Evolutionary conservation across 2,797 vertebrate genomes (phyloP).

Genomic region (Thalassophryne amazonica): DNA sequence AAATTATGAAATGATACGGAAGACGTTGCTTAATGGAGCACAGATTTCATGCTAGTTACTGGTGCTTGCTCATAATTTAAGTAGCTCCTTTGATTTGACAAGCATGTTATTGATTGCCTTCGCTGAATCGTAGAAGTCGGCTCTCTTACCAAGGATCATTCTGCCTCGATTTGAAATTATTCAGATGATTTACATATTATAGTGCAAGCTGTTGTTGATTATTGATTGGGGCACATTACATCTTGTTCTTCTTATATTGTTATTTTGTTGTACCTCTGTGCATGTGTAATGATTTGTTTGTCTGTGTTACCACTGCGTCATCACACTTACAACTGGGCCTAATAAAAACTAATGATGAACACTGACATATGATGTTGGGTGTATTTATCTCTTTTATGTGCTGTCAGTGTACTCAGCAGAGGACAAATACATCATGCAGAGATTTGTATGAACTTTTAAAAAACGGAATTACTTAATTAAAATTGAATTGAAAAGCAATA

Average conservation of each 20-base stretch:
- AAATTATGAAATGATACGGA: conserved; percentile 49
- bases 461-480: conserved; percentile 43
- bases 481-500: conserved; percentile 30
- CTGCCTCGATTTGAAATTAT: conserved; percentile 11
- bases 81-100: conserved; percentile 39
- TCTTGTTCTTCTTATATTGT: conserved; percentile 15
- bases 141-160: conserved; percentile 29
- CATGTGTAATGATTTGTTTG: conserved; percentile 67
- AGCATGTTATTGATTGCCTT: conserved; percentile 46
- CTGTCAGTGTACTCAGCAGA: conserved; percentile 53
- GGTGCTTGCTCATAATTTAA: conserved; percentile 52
- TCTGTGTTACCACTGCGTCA: conserved; percentile 40
- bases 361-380: conserved; percentile 68
- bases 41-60: conserved; percentile 51
- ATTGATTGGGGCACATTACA: conserved; percentile 13
- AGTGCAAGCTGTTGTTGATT: background rate
- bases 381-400: conserved; percentile 46
- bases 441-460: too few relatives aligned
- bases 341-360: conserved; percentile 77
- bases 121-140: conserved; percentile 27
- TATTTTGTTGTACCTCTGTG: conserved; percentile 17
- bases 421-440: conserved; percentile 38
- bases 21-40: conserved; percentile 49
- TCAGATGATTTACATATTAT: conserved; percentile 5
- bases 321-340: conserved; percentile 61